Percentiles rank a stretch among this genome's conserved stretches.
phyloP scores from a whole-genome alignment of 1,140 invertebrate species.

The Hypsibius dujardini region DNA sequence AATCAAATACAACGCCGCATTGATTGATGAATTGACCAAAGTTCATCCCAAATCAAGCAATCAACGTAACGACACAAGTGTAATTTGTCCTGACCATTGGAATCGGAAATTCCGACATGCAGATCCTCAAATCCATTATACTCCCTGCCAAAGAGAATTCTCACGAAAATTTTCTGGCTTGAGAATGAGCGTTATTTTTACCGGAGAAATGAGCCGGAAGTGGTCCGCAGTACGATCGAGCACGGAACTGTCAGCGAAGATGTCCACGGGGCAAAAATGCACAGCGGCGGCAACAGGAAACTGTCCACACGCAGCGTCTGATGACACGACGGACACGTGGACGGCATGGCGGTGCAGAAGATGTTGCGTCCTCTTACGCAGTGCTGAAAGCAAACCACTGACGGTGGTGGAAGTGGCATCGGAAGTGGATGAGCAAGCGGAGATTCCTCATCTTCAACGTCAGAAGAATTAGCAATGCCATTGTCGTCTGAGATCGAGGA shows the following conservation, averaged over 20 bases:
- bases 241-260: not conserved
- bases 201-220: not conserved
- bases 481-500: no score
- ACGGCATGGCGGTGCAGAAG: not conserved
- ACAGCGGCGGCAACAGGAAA: not conserved
- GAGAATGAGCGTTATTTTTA: not conserved
- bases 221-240: not conserved
- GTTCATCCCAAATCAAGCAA: no score
- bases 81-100: not conserved
- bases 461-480: no score
- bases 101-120: not conserved
- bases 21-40: no score
- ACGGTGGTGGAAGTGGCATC: no score
- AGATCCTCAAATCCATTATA: not conserved
- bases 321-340: not conserved
- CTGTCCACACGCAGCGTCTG: not conserved
- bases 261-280: not conserved
- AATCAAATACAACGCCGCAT: no score
- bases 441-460: no score
- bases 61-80: not conserved
- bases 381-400: not conserved
- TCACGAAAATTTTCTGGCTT: no score
- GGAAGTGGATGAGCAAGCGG: no score
- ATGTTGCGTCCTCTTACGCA: not conserved
- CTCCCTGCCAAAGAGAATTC: not conserved